Evolutionary conservation across 1,140 invertebrate species (phyloP).

Genomic region (Kradibia gibbosae): DNA sequence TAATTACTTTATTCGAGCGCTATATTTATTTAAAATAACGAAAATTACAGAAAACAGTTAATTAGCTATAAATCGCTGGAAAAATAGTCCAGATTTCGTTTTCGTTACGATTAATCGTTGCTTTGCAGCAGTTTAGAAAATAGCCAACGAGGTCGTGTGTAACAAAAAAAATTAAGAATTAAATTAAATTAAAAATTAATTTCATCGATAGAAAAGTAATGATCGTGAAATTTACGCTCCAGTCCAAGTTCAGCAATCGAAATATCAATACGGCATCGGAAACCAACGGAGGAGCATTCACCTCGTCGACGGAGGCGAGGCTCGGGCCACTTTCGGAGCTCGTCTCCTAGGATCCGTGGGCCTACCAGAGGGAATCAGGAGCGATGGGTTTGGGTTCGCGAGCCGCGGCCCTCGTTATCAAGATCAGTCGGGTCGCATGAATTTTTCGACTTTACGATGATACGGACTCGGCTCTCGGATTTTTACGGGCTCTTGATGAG

Average conservation of each 20-base stretch:
- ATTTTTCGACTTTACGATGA: constrained; percentile 22
- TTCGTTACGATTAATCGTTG: no score
- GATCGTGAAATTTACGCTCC: no score
- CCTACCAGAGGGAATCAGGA: neutral
- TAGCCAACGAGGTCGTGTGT: no score
- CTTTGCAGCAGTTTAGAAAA: neutral
- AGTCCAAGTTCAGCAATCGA: no score
- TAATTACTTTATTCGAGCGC: neutral
- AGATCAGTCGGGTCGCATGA: neutral
- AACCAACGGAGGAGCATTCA: no score
- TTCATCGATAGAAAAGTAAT: no score
- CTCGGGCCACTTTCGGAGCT: neutral
- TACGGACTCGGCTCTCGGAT: neutral
- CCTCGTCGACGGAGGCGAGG: no score
- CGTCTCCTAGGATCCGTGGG: no score
- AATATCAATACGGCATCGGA: no score
- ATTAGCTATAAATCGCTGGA: constrained; percentile 11
- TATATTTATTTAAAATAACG: neutral
- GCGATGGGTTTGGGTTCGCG: neutral
- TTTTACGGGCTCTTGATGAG: constrained; percentile 13
- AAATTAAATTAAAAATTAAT: no score
- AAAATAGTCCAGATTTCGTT: no score
- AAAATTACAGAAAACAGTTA: neutral
- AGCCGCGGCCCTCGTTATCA: neutral
- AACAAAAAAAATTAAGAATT: no score